Evolutionary conservation across 2,113 vertebrate species (phyloP).

Genomic region (Climacteris rufus): DNA sequence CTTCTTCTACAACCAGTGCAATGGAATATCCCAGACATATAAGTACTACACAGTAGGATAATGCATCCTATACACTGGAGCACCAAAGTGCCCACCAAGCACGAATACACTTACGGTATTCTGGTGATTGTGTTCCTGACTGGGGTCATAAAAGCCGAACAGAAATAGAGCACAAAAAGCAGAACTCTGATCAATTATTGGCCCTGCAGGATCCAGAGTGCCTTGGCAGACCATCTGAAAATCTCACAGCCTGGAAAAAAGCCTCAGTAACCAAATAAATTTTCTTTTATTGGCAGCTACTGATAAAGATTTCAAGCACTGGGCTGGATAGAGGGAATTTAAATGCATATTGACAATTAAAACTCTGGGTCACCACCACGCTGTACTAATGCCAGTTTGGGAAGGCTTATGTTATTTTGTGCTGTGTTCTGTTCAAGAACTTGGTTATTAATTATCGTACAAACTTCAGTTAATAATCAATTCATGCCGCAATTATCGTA

Average conservation of each 20-base stretch:
- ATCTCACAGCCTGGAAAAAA: conserved; percentile 13
- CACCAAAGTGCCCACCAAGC: background rate
- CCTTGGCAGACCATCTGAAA: conserved; percentile 6
- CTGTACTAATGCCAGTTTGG: background rate
- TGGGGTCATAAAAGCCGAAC: background rate
- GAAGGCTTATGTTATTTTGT: background rate
- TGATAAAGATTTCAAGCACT: background rate
- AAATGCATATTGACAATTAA: background rate
- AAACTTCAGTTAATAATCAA: conserved; percentile 15
- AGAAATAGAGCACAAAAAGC: background rate
- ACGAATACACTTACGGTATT: background rate
- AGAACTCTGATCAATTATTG: background rate
- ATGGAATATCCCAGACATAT: accelerated
- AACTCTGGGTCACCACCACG: background rate
- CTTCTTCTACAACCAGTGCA: background rate
- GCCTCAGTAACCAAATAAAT: background rate
- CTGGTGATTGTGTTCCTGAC: background rate
- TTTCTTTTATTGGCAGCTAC: background rate
- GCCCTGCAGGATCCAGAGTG: background rate
- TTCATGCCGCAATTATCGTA: conserved; percentile 52
- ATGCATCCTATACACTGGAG: accelerated
- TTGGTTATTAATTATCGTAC: background rate
- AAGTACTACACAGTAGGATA: accelerated
- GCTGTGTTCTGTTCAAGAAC: background rate
- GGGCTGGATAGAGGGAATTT: background rate